These are phyloP conservation scores for Phataginus tetradactyla DNA, from an alignment of 2,797 vertebrate species.

Conservation along the genomic window DNA sequence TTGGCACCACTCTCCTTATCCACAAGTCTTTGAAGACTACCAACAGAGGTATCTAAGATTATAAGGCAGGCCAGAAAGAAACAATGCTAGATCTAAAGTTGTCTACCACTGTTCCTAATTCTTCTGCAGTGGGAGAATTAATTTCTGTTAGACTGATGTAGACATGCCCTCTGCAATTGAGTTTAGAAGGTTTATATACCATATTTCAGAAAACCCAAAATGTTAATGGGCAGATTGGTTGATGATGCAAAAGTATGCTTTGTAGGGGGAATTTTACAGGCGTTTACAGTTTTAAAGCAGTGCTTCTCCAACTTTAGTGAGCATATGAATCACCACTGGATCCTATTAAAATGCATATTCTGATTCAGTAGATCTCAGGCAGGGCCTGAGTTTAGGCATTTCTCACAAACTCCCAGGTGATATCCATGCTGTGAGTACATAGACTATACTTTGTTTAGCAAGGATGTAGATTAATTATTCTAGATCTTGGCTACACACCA, in stretches of 20 bases:
- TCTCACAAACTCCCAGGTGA: neutral
- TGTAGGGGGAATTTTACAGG: neutral
- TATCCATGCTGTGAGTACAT: neutral
- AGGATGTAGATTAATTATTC: neutral
- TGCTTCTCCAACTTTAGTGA: neutral
- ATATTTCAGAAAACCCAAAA: conserved; percentile 43
- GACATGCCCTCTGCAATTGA: neutral
- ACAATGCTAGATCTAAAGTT: neutral
- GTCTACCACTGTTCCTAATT: neutral
- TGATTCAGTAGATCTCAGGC: neutral
- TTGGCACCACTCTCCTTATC: conserved; percentile 36
- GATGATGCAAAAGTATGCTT: neutral
- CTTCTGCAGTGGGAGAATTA: conserved; percentile 40
- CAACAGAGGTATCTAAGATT: conserved; percentile 34
- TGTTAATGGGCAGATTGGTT: neutral
- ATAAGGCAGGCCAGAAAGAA: conserved; percentile 27
- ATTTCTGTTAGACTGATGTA: conserved; percentile 17
- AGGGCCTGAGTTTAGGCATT: neutral
- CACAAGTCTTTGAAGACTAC: conserved; percentile 40
- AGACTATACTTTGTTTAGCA: conserved; percentile 2
- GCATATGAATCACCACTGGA: neutral
- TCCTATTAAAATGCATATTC: neutral
- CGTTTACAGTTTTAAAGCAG: neutral
- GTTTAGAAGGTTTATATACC: neutral
- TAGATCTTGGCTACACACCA: neutral